Conservation (phyloP, 2,797 vertebrate species). For the Sebastes minor region DNA sequence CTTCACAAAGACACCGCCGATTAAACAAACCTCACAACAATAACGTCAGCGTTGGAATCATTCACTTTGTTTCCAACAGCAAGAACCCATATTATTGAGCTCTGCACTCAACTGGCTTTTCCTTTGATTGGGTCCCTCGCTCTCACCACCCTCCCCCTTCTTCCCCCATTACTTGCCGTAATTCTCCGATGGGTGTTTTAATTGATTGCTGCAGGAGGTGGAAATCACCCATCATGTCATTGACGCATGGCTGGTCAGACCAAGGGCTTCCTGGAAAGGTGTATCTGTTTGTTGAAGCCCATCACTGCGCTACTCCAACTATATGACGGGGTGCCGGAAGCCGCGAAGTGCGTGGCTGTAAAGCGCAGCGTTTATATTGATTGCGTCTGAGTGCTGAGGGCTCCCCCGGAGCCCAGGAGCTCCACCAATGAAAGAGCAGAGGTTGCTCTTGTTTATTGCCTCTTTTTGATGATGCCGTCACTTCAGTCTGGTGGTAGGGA, state of each 20-base stretch:
- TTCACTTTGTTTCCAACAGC: constrained; percentile 36
- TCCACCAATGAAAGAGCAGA: constrained; percentile 57
- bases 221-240: constrained; percentile 55
- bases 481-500: constrained; percentile 43
- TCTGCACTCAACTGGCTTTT: constrained; percentile 18
- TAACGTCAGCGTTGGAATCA: constrained; percentile 40
- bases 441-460: constrained; percentile 65
- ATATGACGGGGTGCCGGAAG: constrained; percentile 29
- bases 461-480: constrained; percentile 75
- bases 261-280: constrained; percentile 43
- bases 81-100: constrained; percentile 34
- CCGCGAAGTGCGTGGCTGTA: constrained; percentile 29
- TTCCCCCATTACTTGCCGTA: constrained; percentile 33
- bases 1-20: constrained; percentile 30
- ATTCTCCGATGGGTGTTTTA: constrained; percentile 59
- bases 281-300: constrained; percentile 38
- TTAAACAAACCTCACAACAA: constrained; percentile 52
- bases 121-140: constrained; percentile 54
- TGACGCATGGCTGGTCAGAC: constrained; percentile 48
- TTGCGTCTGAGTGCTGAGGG: constrained; percentile 61
- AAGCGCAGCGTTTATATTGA: constrained; percentile 60
- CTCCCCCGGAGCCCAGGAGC: constrained; percentile 41
- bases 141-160: neutral
- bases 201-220: constrained; percentile 64
- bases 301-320: neutral